These are phyloP conservation scores for Halcyon chelicuti DNA, from an alignment of 2,797 vertebrate genomes.

Conservation along the genomic window DNA sequence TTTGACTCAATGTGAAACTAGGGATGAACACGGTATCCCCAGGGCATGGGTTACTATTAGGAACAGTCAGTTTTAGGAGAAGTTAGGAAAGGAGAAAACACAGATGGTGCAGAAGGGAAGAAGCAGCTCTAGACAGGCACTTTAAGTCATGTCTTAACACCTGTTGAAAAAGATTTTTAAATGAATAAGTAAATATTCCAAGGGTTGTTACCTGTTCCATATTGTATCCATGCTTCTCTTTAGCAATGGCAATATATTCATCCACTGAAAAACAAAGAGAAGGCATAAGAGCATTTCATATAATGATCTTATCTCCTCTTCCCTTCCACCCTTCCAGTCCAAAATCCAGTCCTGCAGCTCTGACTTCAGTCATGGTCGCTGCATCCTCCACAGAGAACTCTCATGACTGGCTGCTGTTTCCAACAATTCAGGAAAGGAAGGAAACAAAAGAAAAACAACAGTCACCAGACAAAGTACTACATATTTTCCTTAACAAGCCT, in stretches of 20 bases:
- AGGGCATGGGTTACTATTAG: neutral
- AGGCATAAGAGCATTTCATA: neutral
- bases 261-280: slow-evolving; percentile 85
- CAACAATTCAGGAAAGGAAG: neutral
- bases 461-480: neutral
- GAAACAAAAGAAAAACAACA: neutral
- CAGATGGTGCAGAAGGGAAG: neutral
- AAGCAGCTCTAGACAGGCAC: neutral
- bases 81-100: neutral
- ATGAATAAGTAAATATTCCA: neutral
- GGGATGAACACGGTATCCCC: neutral
- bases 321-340: neutral
- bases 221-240: slow-evolving; percentile 97
- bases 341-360: neutral
- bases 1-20: neutral
- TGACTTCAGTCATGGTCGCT: neutral
- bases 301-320: neutral
- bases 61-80: neutral
- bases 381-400: neutral
- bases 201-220: slow-evolving; percentile 91
- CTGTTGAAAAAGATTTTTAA: neutral
- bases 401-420: neutral
- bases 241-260: slow-evolving; percentile 94
- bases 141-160: neutral
- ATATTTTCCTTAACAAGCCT: neutral